phyloP scores from a whole-genome alignment of 2,797 vertebrate genomes.

The Phataginus tricuspis region DNA sequence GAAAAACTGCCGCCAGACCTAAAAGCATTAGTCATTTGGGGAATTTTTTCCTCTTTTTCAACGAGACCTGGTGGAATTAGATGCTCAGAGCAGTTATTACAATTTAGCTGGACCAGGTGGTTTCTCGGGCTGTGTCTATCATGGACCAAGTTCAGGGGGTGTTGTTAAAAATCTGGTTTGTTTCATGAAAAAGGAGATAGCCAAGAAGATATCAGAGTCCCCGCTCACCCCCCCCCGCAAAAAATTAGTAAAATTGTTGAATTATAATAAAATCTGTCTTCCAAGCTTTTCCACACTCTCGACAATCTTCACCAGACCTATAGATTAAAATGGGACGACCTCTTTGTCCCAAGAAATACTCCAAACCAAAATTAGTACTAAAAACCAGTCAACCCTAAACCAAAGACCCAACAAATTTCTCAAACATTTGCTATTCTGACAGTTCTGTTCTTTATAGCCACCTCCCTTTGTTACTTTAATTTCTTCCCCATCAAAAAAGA shows the following conservation, averaged over 20 bases:
- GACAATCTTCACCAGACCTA: not conserved
- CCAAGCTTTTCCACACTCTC: not conserved
- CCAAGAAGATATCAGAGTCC: not conserved
- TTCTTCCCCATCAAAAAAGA: constrained; percentile 77
- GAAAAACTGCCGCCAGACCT: constrained; percentile 26
- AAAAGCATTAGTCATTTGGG: constrained; percentile 59
- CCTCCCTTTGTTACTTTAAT: constrained; percentile 83
- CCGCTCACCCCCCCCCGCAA: not conserved
- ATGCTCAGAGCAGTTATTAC: constrained; percentile 6
- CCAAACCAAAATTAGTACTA: constrained; percentile 73
- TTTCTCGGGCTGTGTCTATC: not conserved
- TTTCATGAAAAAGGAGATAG: constrained; percentile 9
- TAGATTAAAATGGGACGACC: not conserved
- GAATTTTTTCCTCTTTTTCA: constrained; percentile 49
- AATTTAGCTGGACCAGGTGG: constrained; percentile 6
- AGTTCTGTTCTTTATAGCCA: constrained; percentile 83
- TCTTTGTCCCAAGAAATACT: constrained; percentile 57
- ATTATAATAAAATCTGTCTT: constrained; percentile 17
- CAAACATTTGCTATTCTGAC: constrained; percentile 75
- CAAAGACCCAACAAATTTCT: constrained; percentile 73
- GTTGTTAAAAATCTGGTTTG: constrained; percentile 24
- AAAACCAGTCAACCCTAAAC: constrained; percentile 75
- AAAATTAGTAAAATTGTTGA: not conserved
- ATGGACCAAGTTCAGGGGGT: not conserved
- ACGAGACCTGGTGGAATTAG: constrained; percentile 35